Evolutionary conservation across 2,888 invertebrate species (phyloP).

Genomic region (Prenolepis imparis): DNA sequence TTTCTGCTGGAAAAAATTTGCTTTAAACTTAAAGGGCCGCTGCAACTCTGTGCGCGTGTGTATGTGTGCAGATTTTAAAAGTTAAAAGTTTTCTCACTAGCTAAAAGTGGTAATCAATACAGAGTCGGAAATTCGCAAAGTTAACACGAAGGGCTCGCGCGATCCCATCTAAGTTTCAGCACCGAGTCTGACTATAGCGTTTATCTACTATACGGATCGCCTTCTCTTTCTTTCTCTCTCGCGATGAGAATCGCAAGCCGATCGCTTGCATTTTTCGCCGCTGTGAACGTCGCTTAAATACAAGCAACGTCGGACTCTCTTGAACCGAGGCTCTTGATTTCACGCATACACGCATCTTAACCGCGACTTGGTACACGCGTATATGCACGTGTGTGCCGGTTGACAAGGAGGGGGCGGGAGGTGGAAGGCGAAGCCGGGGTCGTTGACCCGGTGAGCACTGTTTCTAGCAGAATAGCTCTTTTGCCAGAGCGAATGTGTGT

Average conservation of each 20-base stretch:
- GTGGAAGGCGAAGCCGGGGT: slow-evolving; percentile 66
- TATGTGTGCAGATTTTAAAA: background rate
- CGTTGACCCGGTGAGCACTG: slow-evolving; percentile 79
- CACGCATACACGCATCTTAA: slow-evolving; percentile 48
- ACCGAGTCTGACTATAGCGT: slow-evolving; percentile 2
- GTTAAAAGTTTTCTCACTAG: slow-evolving; percentile 1
- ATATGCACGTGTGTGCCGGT: slow-evolving; percentile 24
- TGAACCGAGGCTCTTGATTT: slow-evolving; percentile 51
- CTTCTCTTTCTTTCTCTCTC: background rate
- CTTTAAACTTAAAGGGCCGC: background rate
- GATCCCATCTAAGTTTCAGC: slow-evolving; percentile 15
- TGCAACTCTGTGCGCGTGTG: background rate
- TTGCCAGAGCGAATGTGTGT: slow-evolving; percentile 82
- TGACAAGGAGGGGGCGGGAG: background rate
- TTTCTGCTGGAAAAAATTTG: background rate
- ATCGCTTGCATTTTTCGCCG: slow-evolving; percentile 11
- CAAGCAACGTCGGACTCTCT: slow-evolving; percentile 25
- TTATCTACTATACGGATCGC: slow-evolving; percentile 25
- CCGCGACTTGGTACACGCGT: slow-evolving; percentile 1
- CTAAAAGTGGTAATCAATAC: slow-evolving; percentile 3
- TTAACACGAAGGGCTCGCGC: slow-evolving; percentile 1
- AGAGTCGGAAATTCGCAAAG: background rate
- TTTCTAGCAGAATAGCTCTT: slow-evolving; percentile 82
- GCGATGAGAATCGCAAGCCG: slow-evolving; percentile 36
- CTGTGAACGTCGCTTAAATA: slow-evolving; percentile 43